Evolutionary conservation across 1,140 invertebrate genomes (phyloP).

Genomic region (Philopotamus ludificatus): DNA sequence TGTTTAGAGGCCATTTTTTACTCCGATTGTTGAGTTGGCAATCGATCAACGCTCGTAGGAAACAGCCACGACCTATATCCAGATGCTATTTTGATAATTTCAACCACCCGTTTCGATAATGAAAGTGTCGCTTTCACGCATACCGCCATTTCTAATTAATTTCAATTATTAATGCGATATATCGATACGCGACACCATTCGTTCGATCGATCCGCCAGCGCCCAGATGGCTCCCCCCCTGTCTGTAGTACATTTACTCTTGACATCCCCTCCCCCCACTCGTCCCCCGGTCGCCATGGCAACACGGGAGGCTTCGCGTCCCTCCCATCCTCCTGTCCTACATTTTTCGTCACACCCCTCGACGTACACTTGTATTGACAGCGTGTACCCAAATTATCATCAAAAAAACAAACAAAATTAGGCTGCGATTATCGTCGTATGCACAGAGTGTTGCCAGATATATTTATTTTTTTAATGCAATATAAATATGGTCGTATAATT

Average conservation of each 20-base stretch:
- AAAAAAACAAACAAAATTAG: too few relatives aligned
- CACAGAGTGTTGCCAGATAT: too few relatives aligned
- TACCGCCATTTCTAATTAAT: background rate
- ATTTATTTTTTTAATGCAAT: too few relatives aligned
- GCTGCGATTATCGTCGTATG: too few relatives aligned
- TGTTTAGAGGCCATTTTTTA: slow-evolving; percentile 24
- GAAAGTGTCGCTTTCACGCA: too few relatives aligned
- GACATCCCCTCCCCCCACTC: background rate
- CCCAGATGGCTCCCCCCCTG: slow-evolving; percentile 11
- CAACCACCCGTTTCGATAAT: too few relatives aligned
- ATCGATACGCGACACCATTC: background rate
- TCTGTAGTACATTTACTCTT: background rate
- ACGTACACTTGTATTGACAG: background rate
- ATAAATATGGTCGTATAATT: too few relatives aligned
- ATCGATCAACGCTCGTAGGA: slow-evolving; percentile 14
- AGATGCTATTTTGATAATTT: background rate
- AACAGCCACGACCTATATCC: slow-evolving; percentile 17
- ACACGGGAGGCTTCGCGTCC: slow-evolving; percentile 22
- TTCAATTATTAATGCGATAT: background rate
- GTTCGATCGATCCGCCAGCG: slow-evolving; percentile 20
- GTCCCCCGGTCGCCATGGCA: slow-evolving; percentile 17
- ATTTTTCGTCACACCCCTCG: background rate
- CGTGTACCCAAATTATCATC: background rate
- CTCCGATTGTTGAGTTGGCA: slow-evolving; percentile 20
- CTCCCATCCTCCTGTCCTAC: slow-evolving; percentile 11